Percentiles rank a stretch among this genome's conserved stretches.
phyloP scores from a whole-genome alignment of 2,888 invertebrate species.

The Pogonocherus hispidulus region DNA sequence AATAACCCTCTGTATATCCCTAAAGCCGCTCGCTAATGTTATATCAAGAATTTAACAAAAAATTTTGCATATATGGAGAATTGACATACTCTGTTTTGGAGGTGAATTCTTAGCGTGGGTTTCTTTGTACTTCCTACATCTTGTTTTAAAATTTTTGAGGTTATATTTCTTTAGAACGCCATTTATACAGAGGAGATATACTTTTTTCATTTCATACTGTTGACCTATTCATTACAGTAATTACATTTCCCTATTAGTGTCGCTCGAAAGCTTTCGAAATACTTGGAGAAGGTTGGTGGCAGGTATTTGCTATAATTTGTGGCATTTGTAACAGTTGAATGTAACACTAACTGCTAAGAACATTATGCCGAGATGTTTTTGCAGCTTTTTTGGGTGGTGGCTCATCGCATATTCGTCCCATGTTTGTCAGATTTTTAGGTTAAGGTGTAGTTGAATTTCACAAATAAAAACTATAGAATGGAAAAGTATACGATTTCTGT shows the following conservation, averaged over 20 bases:
- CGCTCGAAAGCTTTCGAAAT: conserved; percentile 17
- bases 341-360: conserved; percentile 12
- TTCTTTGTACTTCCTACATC: no score
- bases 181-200: not conserved
- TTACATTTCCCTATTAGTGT: conserved; percentile 17
- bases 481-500: no score
- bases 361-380: not conserved
- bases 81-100: no score
- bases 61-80: no score
- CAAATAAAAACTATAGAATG: no score
- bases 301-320: conserved; percentile 29
- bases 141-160: no score
- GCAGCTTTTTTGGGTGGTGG: conserved; percentile 40
- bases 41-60: no score
- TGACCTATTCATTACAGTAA: not conserved
- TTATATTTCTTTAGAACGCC: no score
- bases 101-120: no score
- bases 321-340: conserved; percentile 5
- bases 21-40: no score
- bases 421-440: not conserved
- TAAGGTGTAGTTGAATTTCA: not conserved
- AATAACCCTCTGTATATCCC: no score
- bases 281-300: conserved; percentile 34
- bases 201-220: not conserved
- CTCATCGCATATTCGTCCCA: conserved; percentile 39